Conservation (phyloP, 2,888 invertebrate species). For the Crocallis elinguaria region DNA sequence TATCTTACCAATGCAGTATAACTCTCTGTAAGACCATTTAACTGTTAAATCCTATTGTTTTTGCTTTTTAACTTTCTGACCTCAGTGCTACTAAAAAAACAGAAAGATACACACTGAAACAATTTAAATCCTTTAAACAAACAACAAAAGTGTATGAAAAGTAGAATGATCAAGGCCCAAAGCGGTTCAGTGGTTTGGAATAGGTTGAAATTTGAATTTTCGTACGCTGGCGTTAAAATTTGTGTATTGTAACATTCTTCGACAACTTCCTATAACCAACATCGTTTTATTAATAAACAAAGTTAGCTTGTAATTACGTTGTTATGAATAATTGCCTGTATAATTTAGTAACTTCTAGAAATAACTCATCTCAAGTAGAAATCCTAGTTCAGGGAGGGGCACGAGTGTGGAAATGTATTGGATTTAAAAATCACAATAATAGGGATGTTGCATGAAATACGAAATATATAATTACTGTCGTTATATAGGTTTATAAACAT, state of each 20-base stretch:
- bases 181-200: constrained; percentile 8
- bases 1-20: too few relatives aligned
- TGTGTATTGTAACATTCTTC: not conserved
- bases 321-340: not conserved
- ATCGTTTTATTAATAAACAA: not conserved
- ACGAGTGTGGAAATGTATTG: too few relatives aligned
- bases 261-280: not conserved
- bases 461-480: too few relatives aligned
- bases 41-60: too few relatives aligned
- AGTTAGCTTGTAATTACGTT: not conserved
- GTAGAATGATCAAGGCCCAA: constrained; percentile 2
- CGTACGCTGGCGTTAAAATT: not conserved
- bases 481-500: too few relatives aligned
- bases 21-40: too few relatives aligned
- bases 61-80: too few relatives aligned
- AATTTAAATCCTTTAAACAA: constrained; percentile 6
- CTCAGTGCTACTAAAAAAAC: not conserved
- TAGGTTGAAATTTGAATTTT: not conserved
- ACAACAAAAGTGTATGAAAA: constrained; percentile 8
- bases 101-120: not conserved
- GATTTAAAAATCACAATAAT: too few relatives aligned
- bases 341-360: too few relatives aligned
- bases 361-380: too few relatives aligned
- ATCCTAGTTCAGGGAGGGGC: too few relatives aligned
- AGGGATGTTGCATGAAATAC: too few relatives aligned